These are phyloP conservation scores for Ischnus inquisitorius DNA, from an alignment of 2,888 invertebrate genomes.

Conservation along the genomic window DNA sequence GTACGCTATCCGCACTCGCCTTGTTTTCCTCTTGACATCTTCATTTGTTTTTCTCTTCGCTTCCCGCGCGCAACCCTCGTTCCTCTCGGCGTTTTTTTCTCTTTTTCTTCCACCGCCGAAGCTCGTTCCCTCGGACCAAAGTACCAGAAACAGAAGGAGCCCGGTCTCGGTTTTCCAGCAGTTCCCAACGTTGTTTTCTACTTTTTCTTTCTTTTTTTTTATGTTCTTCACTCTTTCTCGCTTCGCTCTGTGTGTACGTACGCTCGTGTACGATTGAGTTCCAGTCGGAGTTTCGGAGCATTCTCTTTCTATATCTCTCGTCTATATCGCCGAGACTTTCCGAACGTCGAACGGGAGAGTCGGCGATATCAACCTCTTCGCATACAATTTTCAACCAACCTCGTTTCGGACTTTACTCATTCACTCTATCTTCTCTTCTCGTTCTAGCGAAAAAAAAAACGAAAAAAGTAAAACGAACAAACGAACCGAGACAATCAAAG, in stretches of 20 bases:
- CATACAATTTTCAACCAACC: conserved; percentile 35
- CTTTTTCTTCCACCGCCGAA: conserved; percentile 55
- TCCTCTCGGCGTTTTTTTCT: conserved; percentile 60
- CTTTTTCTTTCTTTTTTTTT: conserved; percentile 23
- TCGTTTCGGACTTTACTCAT: conserved; percentile 49
- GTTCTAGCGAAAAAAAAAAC: conserved; percentile 11
- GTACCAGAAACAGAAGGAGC: conserved; percentile 50
- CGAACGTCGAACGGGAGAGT: conserved; percentile 26
- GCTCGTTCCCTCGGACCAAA: conserved; percentile 9
- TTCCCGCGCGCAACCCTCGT: conserved; percentile 40
- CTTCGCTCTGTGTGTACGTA: conserved; percentile 50
- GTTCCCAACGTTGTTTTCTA: conserved; percentile 49
- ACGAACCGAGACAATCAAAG: not conserved
- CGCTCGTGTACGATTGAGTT: conserved; percentile 57
- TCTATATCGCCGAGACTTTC: conserved; percentile 34
- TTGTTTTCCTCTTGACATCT: conserved; percentile 61
- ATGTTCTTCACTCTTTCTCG: conserved; percentile 13
- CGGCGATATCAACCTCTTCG: conserved; percentile 61
- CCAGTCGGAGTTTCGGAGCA: conserved; percentile 66
- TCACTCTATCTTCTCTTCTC: conserved; percentile 35
- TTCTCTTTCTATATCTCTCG: conserved; percentile 5
- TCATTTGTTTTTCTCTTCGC: conserved; percentile 62
- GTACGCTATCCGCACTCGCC: conserved; percentile 31
- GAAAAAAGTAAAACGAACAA: not conserved
- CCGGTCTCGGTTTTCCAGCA: conserved; percentile 47